These are phyloP conservation scores for Setophaga kirtlandii DNA, from an alignment of 2,113 vertebrate genomes.

Conservation along the genomic window DNA sequence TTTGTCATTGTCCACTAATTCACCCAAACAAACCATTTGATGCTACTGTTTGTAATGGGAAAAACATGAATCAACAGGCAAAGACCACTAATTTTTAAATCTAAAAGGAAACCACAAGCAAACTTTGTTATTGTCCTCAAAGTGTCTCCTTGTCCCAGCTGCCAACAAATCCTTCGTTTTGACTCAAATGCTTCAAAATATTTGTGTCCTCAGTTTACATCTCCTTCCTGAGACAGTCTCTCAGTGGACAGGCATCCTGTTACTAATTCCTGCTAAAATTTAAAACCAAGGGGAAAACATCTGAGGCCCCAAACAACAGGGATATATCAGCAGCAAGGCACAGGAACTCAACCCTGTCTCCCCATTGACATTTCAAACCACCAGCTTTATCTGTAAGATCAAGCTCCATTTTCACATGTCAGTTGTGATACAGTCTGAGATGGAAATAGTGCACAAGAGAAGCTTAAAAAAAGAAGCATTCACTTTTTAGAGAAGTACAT, in stretches of 20 bases:
- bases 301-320: background rate
- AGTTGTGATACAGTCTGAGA: background rate
- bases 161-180: slow-evolving; percentile 54
- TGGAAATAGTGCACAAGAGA: background rate
- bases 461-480: background rate
- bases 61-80: slow-evolving; percentile 53
- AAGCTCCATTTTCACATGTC: background rate
- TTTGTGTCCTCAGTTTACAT: slow-evolving; percentile 57
- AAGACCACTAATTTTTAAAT: slow-evolving; percentile 26
- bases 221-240: slow-evolving; percentile 67
- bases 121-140: slow-evolving; percentile 35
- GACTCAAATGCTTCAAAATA: slow-evolving; percentile 59
- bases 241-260: slow-evolving; percentile 67
- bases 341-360: background rate
- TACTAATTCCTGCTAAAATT: slow-evolving; percentile 27
- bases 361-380: background rate
- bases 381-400: background rate
- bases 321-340: background rate
- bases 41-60: slow-evolving; percentile 31
- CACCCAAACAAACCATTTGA: slow-evolving; percentile 34
- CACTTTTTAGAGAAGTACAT: background rate
- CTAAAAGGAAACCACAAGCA: slow-evolving; percentile 50
- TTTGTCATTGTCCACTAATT: background rate
- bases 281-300: slow-evolving; percentile 20
- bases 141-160: slow-evolving; percentile 5